These are phyloP conservation scores for Diorhabda sublineata DNA, from an alignment of 1,140 invertebrate genomes.

Conservation along the genomic window DNA sequence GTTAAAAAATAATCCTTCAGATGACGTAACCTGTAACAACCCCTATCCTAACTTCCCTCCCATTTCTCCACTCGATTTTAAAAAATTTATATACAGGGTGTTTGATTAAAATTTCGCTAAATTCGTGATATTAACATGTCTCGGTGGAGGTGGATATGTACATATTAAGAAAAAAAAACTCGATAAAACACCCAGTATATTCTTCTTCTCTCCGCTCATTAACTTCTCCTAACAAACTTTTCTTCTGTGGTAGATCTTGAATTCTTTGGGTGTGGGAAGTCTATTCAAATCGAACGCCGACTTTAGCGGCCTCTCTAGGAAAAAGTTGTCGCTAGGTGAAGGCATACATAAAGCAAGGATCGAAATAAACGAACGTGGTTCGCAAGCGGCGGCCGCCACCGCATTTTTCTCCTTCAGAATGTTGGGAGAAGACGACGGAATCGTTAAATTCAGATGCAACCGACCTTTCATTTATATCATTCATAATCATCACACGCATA, in stretches of 20 bases:
- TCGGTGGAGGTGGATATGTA: no score
- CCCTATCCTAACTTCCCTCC: no score
- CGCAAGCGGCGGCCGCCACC: constrained; percentile 61
- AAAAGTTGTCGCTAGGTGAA: constrained; percentile 49
- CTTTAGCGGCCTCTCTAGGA: constrained; percentile 41
- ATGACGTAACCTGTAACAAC: no score
- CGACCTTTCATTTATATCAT: constrained; percentile 65
- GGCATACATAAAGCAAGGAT: constrained; percentile 60
- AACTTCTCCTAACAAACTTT: constrained; percentile 14
- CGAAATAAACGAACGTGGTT: constrained; percentile 60
- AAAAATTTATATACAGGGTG: no score
- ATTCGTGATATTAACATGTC: no score
- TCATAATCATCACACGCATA: constrained; percentile 53
- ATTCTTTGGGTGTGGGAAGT: constrained; percentile 54
- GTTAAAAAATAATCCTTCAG: no score
- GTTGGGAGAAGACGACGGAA: constrained; percentile 58
- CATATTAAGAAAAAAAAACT: neutral
- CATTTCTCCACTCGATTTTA: no score
- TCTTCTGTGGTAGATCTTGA: constrained; percentile 36
- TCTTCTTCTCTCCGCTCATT: no score
- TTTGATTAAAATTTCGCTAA: no score
- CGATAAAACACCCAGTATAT: neutral
- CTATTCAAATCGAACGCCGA: constrained; percentile 50
- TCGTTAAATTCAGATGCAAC: constrained; percentile 58
- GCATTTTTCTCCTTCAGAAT: constrained; percentile 56